Percentiles rank a stretch among this genome's conserved stretches.
These are phyloP conservation scores for Austrolebias charrua DNA, from an alignment of 2,797 vertebrate species.

Conservation along the genomic window DNA sequence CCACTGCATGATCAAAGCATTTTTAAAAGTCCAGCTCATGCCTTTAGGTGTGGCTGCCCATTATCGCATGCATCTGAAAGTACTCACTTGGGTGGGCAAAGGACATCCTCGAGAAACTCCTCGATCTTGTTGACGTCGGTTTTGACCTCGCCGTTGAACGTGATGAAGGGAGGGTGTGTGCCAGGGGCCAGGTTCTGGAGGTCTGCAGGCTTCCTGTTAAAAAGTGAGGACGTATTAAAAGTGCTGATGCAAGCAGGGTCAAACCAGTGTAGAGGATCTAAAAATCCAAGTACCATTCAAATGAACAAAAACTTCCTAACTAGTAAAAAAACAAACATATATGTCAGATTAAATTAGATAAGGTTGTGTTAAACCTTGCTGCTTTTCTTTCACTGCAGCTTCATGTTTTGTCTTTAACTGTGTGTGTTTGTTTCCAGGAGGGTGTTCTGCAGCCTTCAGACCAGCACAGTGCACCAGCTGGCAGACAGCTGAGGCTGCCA, in stretches of 20 bases:
- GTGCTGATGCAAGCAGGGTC: too few species aligned
- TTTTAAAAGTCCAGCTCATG: neutral
- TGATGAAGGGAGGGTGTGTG: slow-evolving; percentile 97
- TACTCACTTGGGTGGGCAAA: slow-evolving; percentile 95
- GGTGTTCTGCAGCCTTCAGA: slow-evolving; percentile 42
- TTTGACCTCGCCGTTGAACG: slow-evolving; percentile 95
- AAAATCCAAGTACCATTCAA: too few species aligned
- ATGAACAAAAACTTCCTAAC: too few species aligned
- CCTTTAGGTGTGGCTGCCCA: slow-evolving; percentile 4
- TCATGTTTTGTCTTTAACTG: slow-evolving; percentile 16
- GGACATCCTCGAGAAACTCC: slow-evolving; percentile 96
- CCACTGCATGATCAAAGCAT: neutral
- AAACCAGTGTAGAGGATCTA: too few species aligned
- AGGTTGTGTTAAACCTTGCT: too few species aligned
- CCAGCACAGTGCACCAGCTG: slow-evolving; percentile 68
- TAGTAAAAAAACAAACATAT: neutral
- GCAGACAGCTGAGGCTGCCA: slow-evolving; percentile 58
- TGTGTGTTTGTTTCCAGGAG: slow-evolving; percentile 6
- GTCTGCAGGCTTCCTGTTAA: slow-evolving; percentile 92
- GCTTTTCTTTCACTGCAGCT: slow-evolving; percentile 6
- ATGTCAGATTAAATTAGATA: neutral
- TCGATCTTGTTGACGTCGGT: slow-evolving; percentile 99
- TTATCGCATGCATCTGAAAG: slow-evolving; percentile 14
- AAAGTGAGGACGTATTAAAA: neutral
- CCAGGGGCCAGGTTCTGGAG: slow-evolving; percentile 97